Conservation (phyloP, 2,797 vertebrate species). For the Bovichtus diacanthus region DNA sequence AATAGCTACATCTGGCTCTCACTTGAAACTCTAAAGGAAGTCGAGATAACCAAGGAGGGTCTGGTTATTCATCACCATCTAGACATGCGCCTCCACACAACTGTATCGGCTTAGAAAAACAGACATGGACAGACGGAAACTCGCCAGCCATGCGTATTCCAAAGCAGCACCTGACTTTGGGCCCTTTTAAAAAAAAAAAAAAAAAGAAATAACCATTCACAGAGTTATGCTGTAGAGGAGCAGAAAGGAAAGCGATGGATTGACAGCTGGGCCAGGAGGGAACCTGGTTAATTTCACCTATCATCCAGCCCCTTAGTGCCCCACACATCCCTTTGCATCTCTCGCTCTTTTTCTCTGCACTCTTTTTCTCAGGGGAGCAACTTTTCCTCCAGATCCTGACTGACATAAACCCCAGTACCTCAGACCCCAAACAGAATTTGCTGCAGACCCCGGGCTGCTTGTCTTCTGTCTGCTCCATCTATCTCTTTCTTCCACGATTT, state of each 20-base stretch:
- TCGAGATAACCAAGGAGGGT: conserved; percentile 80
- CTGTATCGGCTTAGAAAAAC: conserved; percentile 66
- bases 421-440: conserved; percentile 70
- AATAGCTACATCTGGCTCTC: conserved; percentile 82
- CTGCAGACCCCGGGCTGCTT: conserved; percentile 71
- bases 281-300: conserved; percentile 86
- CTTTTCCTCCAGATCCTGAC: conserved; percentile 77
- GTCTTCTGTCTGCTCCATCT: conserved; percentile 78
- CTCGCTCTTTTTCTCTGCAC: conserved; percentile 58
- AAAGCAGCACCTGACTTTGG: conserved; percentile 76
- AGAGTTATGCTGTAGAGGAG: conserved; percentile 46
- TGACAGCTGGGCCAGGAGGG: conserved; percentile 74
- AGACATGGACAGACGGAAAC: conserved; percentile 59
- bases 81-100: conserved; percentile 76
- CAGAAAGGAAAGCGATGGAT: conserved; percentile 57
- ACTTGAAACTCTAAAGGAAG: conserved; percentile 81
- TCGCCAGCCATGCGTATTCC: conserved; percentile 40
- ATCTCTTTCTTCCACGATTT: conserved; percentile 77
- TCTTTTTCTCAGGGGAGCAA: conserved; percentile 74
- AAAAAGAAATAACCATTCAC: conserved; percentile 21
- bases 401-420: conserved; percentile 75
- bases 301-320: conserved; percentile 77
- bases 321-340: conserved; percentile 74
- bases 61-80: conserved; percentile 81
- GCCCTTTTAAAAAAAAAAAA: conserved; percentile 39